Evolutionary conservation across 2,888 invertebrate species (phyloP).

Genomic region (Sipunculus nudus): DNA sequence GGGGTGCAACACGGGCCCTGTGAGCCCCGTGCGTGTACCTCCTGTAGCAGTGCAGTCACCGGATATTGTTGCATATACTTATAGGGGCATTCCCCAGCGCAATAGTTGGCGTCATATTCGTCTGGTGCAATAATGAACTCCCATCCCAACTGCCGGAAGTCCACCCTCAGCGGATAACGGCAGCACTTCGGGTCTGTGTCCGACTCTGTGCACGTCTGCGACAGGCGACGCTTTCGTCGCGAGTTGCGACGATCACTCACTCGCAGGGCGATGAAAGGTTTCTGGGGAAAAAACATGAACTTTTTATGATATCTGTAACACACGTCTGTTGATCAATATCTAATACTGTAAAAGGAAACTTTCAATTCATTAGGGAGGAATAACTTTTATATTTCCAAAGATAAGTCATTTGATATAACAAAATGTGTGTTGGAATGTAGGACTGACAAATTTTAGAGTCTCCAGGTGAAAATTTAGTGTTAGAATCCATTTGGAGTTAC

Average conservation of each 20-base stretch:
- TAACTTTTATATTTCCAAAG: too few species aligned
- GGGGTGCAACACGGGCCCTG: slow-evolving; percentile 94
- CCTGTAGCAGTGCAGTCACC: slow-evolving; percentile 86
- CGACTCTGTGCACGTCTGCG: slow-evolving; percentile 84
- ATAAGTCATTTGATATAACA: too few species aligned
- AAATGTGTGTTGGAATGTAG: too few species aligned
- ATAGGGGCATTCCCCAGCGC: slow-evolving; percentile 92
- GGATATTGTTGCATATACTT: slow-evolving; percentile 86
- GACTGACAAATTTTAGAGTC: too few species aligned
- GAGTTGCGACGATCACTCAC: slow-evolving; percentile 31
- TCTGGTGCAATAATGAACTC: slow-evolving; percentile 98
- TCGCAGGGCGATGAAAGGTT: slow-evolving; percentile 49
- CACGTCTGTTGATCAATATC: too few species aligned
- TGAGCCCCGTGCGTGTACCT: slow-evolving; percentile 85
- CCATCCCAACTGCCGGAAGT: slow-evolving; percentile 96
- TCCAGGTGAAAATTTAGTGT: too few species aligned
- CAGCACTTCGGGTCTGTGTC: slow-evolving; percentile 88
- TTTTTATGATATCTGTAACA: too few species aligned
- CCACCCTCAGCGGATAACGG: slow-evolving; percentile 90
- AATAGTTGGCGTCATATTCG: slow-evolving; percentile 93
- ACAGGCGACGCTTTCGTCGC: slow-evolving; percentile 77
- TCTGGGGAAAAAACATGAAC: slow-evolving; percentile 45
- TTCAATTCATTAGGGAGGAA: too few species aligned
- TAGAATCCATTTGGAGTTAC: too few species aligned
- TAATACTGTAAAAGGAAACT: too few species aligned